Percentiles rank a stretch among this genome's conserved stretches.
Conservation (phyloP, 2,113 vertebrate genomes). For the Pedionomus torquatus region DNA sequence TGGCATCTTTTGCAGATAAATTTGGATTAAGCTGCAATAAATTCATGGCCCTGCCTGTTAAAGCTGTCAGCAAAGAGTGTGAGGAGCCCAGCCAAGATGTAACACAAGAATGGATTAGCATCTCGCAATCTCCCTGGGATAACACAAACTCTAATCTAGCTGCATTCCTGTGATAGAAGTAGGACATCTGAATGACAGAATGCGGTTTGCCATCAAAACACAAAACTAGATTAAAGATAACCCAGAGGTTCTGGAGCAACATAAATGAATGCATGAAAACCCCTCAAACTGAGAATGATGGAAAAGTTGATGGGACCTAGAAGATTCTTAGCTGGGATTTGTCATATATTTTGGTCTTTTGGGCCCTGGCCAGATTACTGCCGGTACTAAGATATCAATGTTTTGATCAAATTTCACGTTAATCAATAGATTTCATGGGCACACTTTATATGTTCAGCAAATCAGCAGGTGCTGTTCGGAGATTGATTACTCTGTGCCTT, state of each 20-base stretch:
- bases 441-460: background rate
- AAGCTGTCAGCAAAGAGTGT: background rate
- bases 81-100: conserved; percentile 21
- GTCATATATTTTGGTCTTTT: background rate
- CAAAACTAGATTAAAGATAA: background rate
- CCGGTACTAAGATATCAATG: background rate
- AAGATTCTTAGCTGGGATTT: background rate
- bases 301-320: background rate
- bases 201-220: background rate
- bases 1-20: conserved; percentile 25
- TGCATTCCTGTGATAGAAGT: conserved; percentile 26
- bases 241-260: background rate
- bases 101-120: conserved; percentile 12
- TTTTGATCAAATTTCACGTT: background rate
- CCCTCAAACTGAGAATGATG: background rate
- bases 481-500: background rate
- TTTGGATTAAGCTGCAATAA: conserved; percentile 6
- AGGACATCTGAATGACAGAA: background rate
- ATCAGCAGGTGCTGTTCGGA: background rate
- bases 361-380: background rate
- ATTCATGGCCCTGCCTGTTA: conserved; percentile 15
- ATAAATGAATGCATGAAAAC: background rate
- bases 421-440: background rate
- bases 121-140: conserved; percentile 2
- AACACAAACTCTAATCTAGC: background rate